Conservation (phyloP, 1,140 invertebrate species). For the Ceratina australensis region DNA sequence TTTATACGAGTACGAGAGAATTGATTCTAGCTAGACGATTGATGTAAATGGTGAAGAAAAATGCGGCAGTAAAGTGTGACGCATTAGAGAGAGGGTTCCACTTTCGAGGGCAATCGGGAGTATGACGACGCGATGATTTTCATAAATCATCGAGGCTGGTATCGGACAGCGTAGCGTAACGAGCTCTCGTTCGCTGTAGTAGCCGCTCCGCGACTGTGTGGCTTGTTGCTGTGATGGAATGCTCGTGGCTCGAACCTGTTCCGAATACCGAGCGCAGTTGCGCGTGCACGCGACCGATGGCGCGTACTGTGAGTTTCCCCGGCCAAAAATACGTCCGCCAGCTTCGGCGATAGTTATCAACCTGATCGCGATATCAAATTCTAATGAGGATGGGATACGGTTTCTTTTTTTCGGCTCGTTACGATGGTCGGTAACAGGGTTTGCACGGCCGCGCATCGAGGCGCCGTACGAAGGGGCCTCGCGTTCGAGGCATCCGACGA, state of each 20-base stretch:
- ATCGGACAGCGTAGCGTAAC: constrained; percentile 58
- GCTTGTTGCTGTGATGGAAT: constrained; percentile 67
- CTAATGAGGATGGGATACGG: background rate
- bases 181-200: constrained; percentile 20
- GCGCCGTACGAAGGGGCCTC: too few relatives aligned
- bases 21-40: background rate
- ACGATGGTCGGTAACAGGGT: too few relatives aligned
- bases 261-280: constrained; percentile 66
- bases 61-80: constrained; percentile 10
- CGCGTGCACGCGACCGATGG: constrained; percentile 47
- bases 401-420: background rate
- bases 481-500: background rate
- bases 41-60: background rate
- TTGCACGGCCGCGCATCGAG: too few relatives aligned
- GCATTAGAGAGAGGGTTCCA: constrained; percentile 32
- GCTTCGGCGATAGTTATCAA: background rate
- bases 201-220: constrained; percentile 35
- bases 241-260: constrained; percentile 71
- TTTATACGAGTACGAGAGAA: background rate
- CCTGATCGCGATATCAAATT: background rate
- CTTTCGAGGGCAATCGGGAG: constrained; percentile 20
- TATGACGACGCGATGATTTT: constrained; percentile 32
- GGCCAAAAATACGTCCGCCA: constrained; percentile 11
- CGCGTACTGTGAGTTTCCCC: constrained; percentile 45
- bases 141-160: constrained; percentile 43